Conservation (phyloP, 1,140 invertebrate species). For the fruit fly (Drosophila melanogaster) region Release_6_plus_ISO1_MT NC_004354.4:8923001-8923500, state of each 20-base stretch:
- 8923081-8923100: background rate
- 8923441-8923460: conserved; percentile 91
- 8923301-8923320: conserved; percentile 91
- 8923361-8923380: conserved; percentile 91
- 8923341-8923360: conserved; percentile 89
- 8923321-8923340: background rate
- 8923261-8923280: conserved; percentile 89
- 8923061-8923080: conserved; percentile 12
- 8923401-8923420: conserved; percentile 91
- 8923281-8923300: conserved; percentile 94
- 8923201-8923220: background rate
- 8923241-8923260: conserved; percentile 89
- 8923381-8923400: conserved; percentile 87
- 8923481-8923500: conserved; percentile 94
- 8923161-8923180: too few relatives aligned
- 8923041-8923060: conserved; percentile 22
- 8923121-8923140: too few relatives aligned
- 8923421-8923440: conserved; percentile 90
- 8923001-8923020: conserved; percentile 10
- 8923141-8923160: too few relatives aligned
- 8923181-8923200: background rate
- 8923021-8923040: conserved; percentile 28
- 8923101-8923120: too few relatives aligned
- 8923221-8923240: conserved; percentile 82
- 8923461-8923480: conserved; percentile 89